Evolutionary conservation across 92 coral and sea anemone species (phyloP).

Genomic region (Porites evermanni): DNA sequence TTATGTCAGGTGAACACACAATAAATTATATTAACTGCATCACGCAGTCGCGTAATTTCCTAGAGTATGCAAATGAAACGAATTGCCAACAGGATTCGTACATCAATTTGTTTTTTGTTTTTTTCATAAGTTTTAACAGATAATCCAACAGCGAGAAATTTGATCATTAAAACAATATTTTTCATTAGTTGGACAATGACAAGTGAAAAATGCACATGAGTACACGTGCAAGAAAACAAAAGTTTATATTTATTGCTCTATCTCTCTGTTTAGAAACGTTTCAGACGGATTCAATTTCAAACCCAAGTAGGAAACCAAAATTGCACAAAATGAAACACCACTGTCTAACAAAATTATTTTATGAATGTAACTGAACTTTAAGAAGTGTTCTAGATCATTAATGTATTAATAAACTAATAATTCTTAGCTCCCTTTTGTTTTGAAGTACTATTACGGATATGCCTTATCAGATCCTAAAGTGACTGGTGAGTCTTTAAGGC

Average conservation of each 20-base stretch:
- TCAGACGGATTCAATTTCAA: neutral
- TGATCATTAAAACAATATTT: neutral
- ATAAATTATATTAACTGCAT: too few relatives aligned
- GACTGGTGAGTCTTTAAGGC: conserved; percentile 3
- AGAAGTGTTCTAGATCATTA: neutral
- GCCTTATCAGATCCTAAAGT: neutral
- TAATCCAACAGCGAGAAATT: too few relatives aligned
- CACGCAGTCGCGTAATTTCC: neutral
- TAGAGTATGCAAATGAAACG: neutral
- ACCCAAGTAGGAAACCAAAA: neutral
- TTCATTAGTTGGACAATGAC: neutral
- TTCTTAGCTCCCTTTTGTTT: conserved; percentile 14
- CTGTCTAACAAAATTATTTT: neutral
- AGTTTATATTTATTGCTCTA: too few relatives aligned
- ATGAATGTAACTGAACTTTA: neutral
- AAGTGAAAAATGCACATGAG: neutral
- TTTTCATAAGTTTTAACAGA: neutral
- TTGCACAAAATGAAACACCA: neutral
- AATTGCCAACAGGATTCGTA: neutral
- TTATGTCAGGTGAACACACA: too few relatives aligned
- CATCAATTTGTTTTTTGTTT: neutral
- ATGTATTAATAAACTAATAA: neutral
- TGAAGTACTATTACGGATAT: neutral
- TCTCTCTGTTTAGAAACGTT: too few relatives aligned
- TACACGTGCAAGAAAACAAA: neutral